Base-by-base conservation (phyloP, 2,888 invertebrate species). In the Zelleria hepariella region DNA sequence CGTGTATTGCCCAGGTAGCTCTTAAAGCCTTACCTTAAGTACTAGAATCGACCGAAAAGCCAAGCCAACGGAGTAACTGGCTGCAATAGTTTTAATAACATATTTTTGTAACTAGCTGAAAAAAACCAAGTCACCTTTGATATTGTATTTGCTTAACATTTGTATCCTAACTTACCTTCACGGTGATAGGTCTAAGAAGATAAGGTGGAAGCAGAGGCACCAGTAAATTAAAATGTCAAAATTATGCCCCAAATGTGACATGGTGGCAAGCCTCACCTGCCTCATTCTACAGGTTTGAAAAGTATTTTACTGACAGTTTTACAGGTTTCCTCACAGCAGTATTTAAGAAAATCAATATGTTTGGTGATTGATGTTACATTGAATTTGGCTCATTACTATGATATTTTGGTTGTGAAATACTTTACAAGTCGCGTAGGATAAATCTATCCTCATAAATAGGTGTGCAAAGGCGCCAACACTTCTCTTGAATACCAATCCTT, bases 1-100 rank as follows among this genome's bases (percentile, higher is more conserved):
- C 81, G 78, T 78, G 80, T 65, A 25, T 23, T 10, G 2, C 32
- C 4, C 32, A 15, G 32, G 32, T 42, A 42, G 15, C 32, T 42
- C 32, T 42, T 42, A 42, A 15, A 10, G 10, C 32, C 32, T 2
- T 15, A 15, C 2, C 5, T 15, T 42, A 42, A 15, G 32, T 2
- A 5, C 32, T 42, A 42, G 15, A 15, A 42, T 42, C 32, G 10
- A 42, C 10, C 32, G 15, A 42, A 15, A n/a, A 15, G 10, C 10
- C 3, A 42, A 42, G 5, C 10, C n/a, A n/a, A 3, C 20, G 15
- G 15, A 15, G 32, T 10, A 10, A 42, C 32, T 42, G 15, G 15
- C 15, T 42, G 32, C 5, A 42, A 15, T 42, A 42, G 32, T 42
- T 42, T 42, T 15, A 42, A 42, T 42, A 42, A 42, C 15, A 15